These are phyloP conservation scores for Protonibea diacanthus DNA, from an alignment of 2,797 vertebrate genomes.

Conservation along the genomic window DNA sequence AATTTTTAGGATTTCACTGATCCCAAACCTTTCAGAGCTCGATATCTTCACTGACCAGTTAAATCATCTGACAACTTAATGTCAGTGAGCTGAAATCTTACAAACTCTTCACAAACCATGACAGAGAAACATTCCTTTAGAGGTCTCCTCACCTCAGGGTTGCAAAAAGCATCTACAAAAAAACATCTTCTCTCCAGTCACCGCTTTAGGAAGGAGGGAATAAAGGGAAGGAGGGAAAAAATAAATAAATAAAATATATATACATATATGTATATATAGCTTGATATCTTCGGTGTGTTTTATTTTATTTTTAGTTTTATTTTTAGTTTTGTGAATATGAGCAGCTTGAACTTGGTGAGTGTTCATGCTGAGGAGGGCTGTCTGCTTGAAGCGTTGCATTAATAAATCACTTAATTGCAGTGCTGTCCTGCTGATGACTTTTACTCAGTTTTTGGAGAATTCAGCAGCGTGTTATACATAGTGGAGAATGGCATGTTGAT, in stretches of 20 bases:
- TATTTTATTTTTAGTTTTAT: no score
- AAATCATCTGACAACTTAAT: neutral
- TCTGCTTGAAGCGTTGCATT: conserved; percentile 4
- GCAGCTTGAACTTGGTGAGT: neutral
- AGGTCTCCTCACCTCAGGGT: neutral
- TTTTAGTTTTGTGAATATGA: no score
- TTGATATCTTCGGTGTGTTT: no score
- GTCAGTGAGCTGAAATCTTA: neutral
- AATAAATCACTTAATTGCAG: conserved; percentile 25
- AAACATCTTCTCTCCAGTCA: no score
- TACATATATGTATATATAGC: neutral
- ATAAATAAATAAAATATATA: no score
- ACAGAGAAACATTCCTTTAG: neutral
- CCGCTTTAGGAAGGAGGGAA: no score
- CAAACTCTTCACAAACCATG: neutral
- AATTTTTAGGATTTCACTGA: neutral
- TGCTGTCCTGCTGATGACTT: neutral
- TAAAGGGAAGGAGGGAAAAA: no score
- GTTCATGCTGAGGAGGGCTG: neutral
- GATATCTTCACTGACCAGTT: neutral
- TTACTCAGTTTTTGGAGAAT: neutral
- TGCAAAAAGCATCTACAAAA: no score
- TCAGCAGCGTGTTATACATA: neutral
- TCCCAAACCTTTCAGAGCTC: neutral
- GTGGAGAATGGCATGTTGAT: neutral